phyloP scores from a whole-genome alignment of 2,113 vertebrate species.

The Atrichornis clamosus region DNA sequence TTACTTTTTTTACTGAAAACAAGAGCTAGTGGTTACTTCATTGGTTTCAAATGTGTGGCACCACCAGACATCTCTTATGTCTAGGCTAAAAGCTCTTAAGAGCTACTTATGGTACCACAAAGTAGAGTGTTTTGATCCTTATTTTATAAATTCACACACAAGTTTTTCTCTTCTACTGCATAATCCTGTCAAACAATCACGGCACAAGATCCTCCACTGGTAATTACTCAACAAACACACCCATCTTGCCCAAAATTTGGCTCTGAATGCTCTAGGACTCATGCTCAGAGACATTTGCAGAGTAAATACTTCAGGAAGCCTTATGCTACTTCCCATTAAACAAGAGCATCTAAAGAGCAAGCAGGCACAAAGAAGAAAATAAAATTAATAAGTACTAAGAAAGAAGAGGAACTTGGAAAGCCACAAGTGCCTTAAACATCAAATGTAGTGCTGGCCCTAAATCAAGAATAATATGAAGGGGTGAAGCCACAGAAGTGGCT shows the following conservation, averaged over 20 bases:
- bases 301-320: background rate
- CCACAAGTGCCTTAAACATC: background rate
- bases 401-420: background rate
- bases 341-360: background rate
- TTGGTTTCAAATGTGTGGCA: background rate
- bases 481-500: background rate
- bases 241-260: background rate
- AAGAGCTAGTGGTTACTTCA: background rate
- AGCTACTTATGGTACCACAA: background rate
- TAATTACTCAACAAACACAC: background rate
- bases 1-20: background rate
- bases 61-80: background rate
- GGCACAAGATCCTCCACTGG: background rate
- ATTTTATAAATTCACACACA: background rate
- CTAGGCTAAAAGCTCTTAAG: background rate
- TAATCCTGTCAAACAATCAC: background rate
- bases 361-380: background rate
- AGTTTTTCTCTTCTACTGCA: background rate
- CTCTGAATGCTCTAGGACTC: background rate
- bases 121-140: background rate
- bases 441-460: background rate
- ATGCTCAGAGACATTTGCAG: background rate
- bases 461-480: background rate
- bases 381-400: background rate
- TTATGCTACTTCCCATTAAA: background rate